A percentile compares a stretch with the other conserved stretches of the same genome.
phyloP scores from a whole-genome alignment of 2,113 vertebrate genomes.

The Agapornis roseicollis region DNA sequence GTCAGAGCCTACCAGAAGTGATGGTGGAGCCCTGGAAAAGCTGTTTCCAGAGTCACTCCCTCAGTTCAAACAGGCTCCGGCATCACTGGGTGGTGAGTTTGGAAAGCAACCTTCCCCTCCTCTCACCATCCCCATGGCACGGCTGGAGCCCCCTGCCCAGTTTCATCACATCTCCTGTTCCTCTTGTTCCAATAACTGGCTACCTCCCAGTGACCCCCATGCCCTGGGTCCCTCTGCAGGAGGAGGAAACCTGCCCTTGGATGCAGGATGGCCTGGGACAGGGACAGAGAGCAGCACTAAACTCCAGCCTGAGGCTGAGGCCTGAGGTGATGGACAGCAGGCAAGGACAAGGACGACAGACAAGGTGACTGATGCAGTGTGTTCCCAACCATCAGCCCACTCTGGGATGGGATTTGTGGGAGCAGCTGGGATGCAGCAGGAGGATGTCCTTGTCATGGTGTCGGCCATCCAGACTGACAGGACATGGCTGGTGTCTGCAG shows the following conservation, averaged over 20 bases:
- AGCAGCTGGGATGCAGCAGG: neutral
- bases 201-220: too few relatives aligned
- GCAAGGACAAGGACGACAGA: rapidly evolving
- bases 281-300: neutral
- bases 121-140: rapidly evolving
- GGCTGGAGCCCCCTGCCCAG: neutral
- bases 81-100: neutral
- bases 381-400: neutral
- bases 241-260: too few relatives aligned
- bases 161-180: neutral
- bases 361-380: neutral
- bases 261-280: too few relatives aligned
- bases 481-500: neutral
- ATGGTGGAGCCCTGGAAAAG: neutral
- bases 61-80: neutral
- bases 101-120: neutral
- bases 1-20: rapidly evolving
- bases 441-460: rapidly evolving
- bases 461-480: neutral
- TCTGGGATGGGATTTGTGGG: neutral
- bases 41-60: neutral
- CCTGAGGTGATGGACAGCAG: rapidly evolving
- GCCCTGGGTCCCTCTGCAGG: too few relatives aligned
- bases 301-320: neutral
- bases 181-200: rapidly evolving